These are phyloP conservation scores for Acanthococcus lagerstroemiae DNA, from an alignment of 2,888 invertebrate species.

Conservation along the genomic window DNA sequence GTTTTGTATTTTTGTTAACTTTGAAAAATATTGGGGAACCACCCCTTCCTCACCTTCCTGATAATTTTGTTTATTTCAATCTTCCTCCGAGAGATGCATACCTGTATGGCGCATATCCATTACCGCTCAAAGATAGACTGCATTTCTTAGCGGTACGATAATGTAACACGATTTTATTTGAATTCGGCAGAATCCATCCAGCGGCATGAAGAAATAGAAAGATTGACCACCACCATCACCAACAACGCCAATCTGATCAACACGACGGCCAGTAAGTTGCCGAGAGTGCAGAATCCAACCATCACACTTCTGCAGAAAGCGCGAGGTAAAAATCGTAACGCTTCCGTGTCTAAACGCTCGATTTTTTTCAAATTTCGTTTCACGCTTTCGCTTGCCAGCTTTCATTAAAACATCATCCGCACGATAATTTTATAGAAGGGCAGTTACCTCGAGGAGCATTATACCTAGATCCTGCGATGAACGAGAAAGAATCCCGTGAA, in stretches of 20 bases:
- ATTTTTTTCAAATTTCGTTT: neutral
- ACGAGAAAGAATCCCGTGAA: conserved; percentile 43
- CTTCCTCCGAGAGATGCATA: no score
- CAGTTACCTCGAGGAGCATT: conserved; percentile 67
- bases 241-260: conserved; percentile 5
- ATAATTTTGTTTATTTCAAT: no score
- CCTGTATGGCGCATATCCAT: no score
- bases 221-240: neutral
- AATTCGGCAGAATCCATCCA: neutral
- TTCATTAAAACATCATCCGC: neutral
- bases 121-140: no score
- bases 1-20: no score
- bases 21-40: no score
- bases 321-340: conserved; percentile 66
- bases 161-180: no score
- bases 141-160: no score
- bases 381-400: neutral
- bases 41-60: no score
- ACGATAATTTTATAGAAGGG: conserved; percentile 52
- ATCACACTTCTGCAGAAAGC: conserved; percentile 79
- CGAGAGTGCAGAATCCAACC: conserved; percentile 74
- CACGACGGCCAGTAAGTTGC: conserved; percentile 44
- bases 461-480: conserved; percentile 51
- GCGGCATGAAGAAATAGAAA: neutral
- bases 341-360: no score